Conservation (phyloP, 2,797 vertebrate genomes). For the Myotis myotis region DNA sequence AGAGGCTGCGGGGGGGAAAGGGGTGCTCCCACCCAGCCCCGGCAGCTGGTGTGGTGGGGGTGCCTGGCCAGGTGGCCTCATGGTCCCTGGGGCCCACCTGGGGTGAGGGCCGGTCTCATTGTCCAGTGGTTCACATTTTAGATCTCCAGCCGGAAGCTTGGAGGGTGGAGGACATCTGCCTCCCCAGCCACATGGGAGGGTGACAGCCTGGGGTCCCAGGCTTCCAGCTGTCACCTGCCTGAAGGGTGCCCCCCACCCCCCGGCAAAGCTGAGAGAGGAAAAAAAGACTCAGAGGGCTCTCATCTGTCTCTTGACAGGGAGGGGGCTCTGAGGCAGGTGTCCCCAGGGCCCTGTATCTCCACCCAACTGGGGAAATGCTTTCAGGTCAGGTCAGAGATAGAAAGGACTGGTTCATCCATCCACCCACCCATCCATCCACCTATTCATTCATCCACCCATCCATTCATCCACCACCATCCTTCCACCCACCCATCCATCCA, state of each 20-base stretch:
- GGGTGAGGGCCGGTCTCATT: not conserved
- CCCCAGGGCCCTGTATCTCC: rapidly evolving
- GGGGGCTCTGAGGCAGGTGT: not conserved
- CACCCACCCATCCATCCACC: not conserved
- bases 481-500: not conserved
- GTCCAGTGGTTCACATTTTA: not conserved
- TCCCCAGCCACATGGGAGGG: not conserved
- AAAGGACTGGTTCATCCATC: not conserved
- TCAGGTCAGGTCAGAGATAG: not conserved
- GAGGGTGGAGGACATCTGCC: not conserved
- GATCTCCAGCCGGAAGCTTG: not conserved
- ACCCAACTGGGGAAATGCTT: not conserved
- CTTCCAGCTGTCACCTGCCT: not conserved
- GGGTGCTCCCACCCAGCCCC: not conserved
- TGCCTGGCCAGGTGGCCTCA: too few relatives aligned
- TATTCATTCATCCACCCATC: too few relatives aligned
- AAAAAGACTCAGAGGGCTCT: not conserved
- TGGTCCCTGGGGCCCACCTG: not conserved
- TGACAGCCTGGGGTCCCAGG: not conserved
- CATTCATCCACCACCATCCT: too few relatives aligned
- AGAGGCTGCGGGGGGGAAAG: not conserved
- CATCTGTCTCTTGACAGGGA: not conserved
- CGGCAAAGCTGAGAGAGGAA: not conserved
- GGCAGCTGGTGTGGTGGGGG: rapidly evolving
- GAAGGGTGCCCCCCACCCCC: too few relatives aligned